Conservation (phyloP, 1,140 invertebrate genomes). For the Whitmania pigra region DNA sequence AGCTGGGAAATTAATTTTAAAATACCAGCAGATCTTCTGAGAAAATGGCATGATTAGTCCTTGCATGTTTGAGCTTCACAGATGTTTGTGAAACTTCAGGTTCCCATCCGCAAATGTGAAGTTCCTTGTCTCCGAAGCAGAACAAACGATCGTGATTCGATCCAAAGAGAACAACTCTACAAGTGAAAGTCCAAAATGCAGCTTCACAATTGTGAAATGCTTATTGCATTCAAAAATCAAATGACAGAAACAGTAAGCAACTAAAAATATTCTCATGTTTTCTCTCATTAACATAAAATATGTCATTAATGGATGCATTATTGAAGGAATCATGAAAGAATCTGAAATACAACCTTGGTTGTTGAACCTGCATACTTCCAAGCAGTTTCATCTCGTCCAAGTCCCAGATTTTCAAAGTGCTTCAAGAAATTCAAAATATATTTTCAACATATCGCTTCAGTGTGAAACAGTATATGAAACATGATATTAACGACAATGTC, state of each 20-base stretch:
- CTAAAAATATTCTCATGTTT: no score
- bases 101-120: neutral
- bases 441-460: no score
- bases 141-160: neutral
- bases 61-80: neutral
- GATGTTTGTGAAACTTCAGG: neutral
- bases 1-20: neutral
- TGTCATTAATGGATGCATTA: no score
- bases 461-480: no score
- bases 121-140: neutral
- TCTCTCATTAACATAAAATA: no score
- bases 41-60: neutral
- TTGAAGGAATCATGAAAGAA: no score
- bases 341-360: no score
- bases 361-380: neutral
- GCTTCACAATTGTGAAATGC: no score
- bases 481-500: no score
- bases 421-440: neutral
- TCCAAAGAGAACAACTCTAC: neutral
- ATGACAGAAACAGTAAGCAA: no score
- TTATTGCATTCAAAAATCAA: no score
- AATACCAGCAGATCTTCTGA: neutral
- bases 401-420: constrained; percentile 6
- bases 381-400: constrained; percentile 4
- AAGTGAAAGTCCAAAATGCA: no score